phyloP scores from a whole-genome alignment of 2,888 invertebrate species.

The Altica lythri region DNA sequence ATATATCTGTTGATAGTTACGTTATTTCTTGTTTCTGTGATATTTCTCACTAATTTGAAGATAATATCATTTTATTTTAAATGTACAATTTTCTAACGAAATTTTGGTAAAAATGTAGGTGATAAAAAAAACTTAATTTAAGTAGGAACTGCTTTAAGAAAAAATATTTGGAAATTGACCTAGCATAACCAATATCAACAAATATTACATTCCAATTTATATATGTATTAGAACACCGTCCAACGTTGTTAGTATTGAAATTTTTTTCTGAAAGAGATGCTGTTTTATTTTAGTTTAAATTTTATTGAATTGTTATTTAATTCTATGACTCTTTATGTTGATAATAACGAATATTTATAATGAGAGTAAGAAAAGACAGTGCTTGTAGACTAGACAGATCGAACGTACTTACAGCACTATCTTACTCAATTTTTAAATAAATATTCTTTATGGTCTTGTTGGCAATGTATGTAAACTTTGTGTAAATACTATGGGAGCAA shows the following conservation, averaged over 20 bases:
- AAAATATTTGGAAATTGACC: constrained; percentile 14
- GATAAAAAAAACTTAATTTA: no score
- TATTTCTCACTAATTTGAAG: no score
- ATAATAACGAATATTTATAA: constrained; percentile 32
- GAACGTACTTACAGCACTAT: constrained; percentile 36
- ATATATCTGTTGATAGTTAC: no score
- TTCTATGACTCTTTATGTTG: constrained; percentile 48
- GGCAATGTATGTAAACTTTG: constrained; percentile 46
- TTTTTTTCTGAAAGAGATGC: constrained; percentile 35
- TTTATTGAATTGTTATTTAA: constrained; percentile 52
- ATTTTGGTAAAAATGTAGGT: no score
- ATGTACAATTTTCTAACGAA: no score
- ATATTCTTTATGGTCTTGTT: constrained; percentile 35
- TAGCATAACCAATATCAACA: no score
- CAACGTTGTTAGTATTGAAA: constrained; percentile 40
- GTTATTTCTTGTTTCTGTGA: no score
- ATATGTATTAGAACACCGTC: constrained; percentile 38
- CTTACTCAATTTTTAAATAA: constrained; percentile 29
- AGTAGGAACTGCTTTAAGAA: no score
- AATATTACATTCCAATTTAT: constrained; percentile 32
- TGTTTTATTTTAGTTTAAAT: constrained; percentile 47
- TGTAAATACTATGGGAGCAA: constrained; percentile 56
- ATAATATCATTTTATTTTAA: no score
- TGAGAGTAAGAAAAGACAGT: constrained; percentile 6
- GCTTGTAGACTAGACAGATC: constrained; percentile 20